Evolutionary conservation across 2,888 invertebrate species (phyloP).

Genomic region (Stenoptilia bipunctidactyla): DNA sequence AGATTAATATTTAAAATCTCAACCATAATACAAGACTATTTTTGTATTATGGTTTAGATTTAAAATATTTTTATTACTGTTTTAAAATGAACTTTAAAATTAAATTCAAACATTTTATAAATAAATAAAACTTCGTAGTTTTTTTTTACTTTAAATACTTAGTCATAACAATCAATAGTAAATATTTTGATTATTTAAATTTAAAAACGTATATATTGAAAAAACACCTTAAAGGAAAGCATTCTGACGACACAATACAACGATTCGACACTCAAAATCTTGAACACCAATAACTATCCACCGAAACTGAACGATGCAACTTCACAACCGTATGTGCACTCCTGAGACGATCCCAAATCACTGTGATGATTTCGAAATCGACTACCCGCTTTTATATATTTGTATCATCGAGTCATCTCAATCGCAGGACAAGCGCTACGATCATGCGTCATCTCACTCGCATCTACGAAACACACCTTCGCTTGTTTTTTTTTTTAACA

Average conservation of each 20-base stretch:
- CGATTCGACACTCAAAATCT: constrained; percentile 1
- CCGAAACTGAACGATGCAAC: constrained; percentile 3
- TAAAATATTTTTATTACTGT: too few species aligned
- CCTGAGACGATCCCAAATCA: constrained; percentile 60
- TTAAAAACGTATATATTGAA: neutral
- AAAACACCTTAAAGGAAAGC: constrained; percentile 38
- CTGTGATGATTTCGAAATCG: constrained; percentile 68
- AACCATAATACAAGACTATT: too few species aligned
- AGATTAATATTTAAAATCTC: too few species aligned
- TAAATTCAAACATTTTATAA: too few species aligned
- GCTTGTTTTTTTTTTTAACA: constrained; percentile 44
- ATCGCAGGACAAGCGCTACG: constrained; percentile 18
- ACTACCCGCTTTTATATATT: constrained; percentile 64
- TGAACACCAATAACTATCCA: constrained; percentile 4
- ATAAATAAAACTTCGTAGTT: too few species aligned
- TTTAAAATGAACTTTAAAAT: too few species aligned
- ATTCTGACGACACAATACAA: constrained; percentile 30
- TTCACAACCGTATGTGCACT: constrained; percentile 39
- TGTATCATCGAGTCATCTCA: constrained; percentile 54
- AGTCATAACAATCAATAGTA: too few species aligned
- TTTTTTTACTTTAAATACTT: too few species aligned
- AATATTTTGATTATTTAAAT: too few species aligned
- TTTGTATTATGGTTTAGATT: too few species aligned
- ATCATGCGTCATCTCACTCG: constrained; percentile 19
- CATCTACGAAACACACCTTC: constrained; percentile 26